Percentiles rank a stretch among this genome's conserved stretches.
Evolutionary conservation across 37 sponge, comb jelly and placozoan species (phyloP).

Genomic region (Chondrosia reniformis): DNA sequence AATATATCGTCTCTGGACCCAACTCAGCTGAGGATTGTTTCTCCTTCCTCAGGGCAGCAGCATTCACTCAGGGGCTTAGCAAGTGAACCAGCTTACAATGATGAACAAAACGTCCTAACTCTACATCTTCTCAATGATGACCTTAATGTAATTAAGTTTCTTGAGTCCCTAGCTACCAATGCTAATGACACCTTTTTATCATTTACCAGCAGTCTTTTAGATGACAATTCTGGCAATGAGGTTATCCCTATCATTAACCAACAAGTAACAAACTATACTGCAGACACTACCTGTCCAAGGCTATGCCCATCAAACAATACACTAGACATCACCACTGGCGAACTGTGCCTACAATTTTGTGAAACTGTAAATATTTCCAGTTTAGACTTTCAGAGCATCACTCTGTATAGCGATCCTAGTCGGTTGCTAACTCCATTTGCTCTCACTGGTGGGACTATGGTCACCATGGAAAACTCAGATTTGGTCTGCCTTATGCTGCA

Average conservation of each 20-base stretch:
- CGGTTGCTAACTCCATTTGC: not conserved
- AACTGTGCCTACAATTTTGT: conserved; percentile 55
- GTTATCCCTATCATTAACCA: conserved; percentile 24
- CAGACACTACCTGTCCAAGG: conserved; percentile 59
- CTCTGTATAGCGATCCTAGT: conserved; percentile 18
- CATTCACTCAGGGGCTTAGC: conserved; percentile 34
- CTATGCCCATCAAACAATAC: conserved; percentile 27
- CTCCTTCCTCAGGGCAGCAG: not conserved
- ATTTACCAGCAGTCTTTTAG: conserved; percentile 40
- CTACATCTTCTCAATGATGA: conserved; percentile 55
- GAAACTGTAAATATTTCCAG: conserved; percentile 80
- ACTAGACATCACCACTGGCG: conserved; percentile 54
- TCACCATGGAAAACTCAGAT: conserved; percentile 13
- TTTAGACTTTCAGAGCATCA: conserved; percentile 51
- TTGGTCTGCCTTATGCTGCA: conserved; percentile 38
- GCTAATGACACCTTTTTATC: conserved; percentile 53
- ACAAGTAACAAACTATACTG: conserved; percentile 32
- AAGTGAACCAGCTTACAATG: not conserved
- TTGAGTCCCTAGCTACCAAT: conserved; percentile 52
- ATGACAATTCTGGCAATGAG: conserved; percentile 63
- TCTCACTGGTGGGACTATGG: conserved; percentile 46
- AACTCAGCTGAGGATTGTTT: conserved; percentile 53
- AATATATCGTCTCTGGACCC: conserved; percentile 47
- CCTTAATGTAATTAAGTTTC: conserved; percentile 57
- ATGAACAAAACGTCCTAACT: conserved; percentile 28